Conservation (phyloP, 2,888 invertebrate genomes). For the Brachynemurus nebulosus region DNA sequence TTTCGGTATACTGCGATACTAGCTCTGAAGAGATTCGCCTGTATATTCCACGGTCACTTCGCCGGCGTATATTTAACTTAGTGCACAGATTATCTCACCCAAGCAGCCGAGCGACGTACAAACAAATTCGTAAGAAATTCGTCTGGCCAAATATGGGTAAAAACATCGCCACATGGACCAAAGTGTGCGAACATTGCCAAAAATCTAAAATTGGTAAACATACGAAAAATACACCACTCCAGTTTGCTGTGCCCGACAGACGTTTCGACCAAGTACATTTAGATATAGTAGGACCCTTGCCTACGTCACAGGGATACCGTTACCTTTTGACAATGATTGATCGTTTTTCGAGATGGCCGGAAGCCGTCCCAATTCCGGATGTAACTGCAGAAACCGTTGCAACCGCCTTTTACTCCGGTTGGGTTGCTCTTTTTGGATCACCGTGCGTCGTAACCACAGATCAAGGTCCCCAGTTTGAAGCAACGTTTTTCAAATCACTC, state of each 20-base stretch:
- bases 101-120: too few species aligned
- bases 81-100: too few species aligned
- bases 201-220: background rate
- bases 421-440: too few species aligned
- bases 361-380: background rate
- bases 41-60: too few species aligned
- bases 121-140: too few species aligned
- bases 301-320: conserved; percentile 2
- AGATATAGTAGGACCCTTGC: conserved; percentile 3
- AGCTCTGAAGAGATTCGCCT: too few species aligned
- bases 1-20: too few species aligned
- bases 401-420: background rate
- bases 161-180: background rate
- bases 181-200: background rate
- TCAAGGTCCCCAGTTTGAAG: background rate
- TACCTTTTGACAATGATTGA: background rate
- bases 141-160: background rate
- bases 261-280: background rate
- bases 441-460: too few species aligned
- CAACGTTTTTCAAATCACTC: background rate
- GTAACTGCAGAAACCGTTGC: background rate
- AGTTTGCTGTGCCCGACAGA: background rate
- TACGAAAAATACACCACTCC: background rate
- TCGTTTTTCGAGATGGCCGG: background rate
- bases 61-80: too few species aligned